phyloP scores from a whole-genome alignment of 2,113 vertebrate genomes.

The Xiphorhynchus elegans region DNA sequence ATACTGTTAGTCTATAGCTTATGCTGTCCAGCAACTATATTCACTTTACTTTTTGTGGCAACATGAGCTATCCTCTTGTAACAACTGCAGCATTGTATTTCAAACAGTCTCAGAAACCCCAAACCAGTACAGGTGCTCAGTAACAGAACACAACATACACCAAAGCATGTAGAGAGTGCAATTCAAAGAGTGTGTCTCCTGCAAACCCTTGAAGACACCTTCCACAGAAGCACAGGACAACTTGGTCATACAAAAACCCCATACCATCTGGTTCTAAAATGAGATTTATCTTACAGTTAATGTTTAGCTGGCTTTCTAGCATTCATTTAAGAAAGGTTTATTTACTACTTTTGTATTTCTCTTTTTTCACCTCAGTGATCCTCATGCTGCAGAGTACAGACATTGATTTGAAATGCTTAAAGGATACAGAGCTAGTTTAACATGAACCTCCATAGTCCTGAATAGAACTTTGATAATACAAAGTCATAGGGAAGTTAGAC shows the following conservation, averaged over 20 bases:
- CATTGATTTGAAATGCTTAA: background rate
- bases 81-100: background rate
- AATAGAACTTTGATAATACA: background rate
- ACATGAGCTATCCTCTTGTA: background rate
- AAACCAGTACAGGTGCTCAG: background rate
- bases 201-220: background rate
- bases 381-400: background rate
- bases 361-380: background rate
- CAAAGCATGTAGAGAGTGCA: background rate
- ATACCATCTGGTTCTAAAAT: background rate
- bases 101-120: background rate
- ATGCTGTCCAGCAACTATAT: background rate
- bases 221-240: background rate
- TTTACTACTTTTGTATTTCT: background rate
- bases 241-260: accelerated
- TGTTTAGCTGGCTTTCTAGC: background rate
- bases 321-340: background rate
- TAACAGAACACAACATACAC: background rate
- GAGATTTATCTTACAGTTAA: background rate
- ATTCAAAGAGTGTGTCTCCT: background rate
- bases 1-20: background rate
- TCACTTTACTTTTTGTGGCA: background rate
- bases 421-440: background rate
- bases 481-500: background rate
- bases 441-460: background rate